Evolutionary conservation across 2,888 invertebrate species (phyloP).

Genomic region (Mesodorylaimus sp.): DNA sequence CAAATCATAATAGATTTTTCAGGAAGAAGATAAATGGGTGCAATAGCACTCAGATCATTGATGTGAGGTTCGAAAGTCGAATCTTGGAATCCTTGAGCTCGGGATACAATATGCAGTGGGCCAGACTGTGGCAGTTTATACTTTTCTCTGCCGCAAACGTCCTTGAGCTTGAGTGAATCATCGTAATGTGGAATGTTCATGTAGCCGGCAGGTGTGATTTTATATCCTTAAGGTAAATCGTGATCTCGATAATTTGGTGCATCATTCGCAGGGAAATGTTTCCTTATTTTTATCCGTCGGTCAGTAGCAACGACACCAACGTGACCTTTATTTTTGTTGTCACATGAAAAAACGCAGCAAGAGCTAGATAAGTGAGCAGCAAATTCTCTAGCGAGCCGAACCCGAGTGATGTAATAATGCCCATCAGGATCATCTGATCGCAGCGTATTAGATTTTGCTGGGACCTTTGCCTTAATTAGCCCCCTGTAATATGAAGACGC

Average conservation of each 20-base stretch:
- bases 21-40: no score
- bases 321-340: no score
- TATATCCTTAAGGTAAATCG: not conserved
- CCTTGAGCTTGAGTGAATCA: not conserved
- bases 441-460: no score
- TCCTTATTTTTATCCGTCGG: slow-evolving; percentile 1
- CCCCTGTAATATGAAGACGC: no score
- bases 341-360: no score
- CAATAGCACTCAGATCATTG: no score
- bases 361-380: no score
- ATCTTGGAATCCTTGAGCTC: not conserved
- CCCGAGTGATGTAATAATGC: no score
- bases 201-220: slow-evolving; percentile 3
- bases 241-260: slow-evolving; percentile 3
- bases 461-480: no score
- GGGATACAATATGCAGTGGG: not conserved
- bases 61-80: not conserved
- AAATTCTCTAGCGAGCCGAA: no score
- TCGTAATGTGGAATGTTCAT: not conserved
- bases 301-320: slow-evolving; percentile 3
- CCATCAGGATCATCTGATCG: no score
- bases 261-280: not conserved
- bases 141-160: not conserved
- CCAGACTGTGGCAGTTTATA: not conserved
- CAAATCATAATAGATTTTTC: no score